Conservation (phyloP, 2,113 vertebrate genomes). For the Chascanopsetta lugubris region DNA sequence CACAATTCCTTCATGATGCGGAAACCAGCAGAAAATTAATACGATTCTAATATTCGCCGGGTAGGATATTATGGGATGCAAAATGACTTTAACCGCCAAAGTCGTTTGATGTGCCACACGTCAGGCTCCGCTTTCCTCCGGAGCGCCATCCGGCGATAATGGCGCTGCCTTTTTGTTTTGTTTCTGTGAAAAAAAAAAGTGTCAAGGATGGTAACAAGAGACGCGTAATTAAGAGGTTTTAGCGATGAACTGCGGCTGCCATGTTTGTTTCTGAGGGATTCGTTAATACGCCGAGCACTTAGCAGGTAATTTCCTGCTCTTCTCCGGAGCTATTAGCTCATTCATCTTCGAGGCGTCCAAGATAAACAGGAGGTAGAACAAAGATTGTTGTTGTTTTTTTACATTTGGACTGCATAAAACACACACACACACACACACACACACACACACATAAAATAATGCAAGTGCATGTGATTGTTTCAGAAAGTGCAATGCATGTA, state of each 20-base stretch:
- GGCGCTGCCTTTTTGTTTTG: constrained; percentile 39
- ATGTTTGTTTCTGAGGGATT: constrained; percentile 48
- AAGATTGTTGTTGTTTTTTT: neutral
- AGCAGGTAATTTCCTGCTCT: constrained; percentile 24
- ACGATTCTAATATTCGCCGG: constrained; percentile 40
- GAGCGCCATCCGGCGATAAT: constrained; percentile 22
- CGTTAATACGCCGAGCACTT: constrained; percentile 29
- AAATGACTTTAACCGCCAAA: constrained; percentile 50
- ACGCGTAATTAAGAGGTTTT: constrained; percentile 38
- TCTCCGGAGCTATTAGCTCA: constrained; percentile 23
- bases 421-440: neutral
- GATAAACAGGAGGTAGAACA: constrained; percentile 10
- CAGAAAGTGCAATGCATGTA: neutral
- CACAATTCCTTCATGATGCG: constrained; percentile 19
- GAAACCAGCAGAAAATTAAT: constrained; percentile 25
- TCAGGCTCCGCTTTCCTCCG: constrained; percentile 20
- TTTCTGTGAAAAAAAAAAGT: too few species aligned
- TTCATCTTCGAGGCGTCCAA: constrained; percentile 4
- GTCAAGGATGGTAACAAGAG: too few species aligned
- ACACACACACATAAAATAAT: neutral
- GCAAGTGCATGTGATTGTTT: neutral
- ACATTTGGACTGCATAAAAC: constrained; percentile 2
- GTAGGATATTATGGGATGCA: constrained; percentile 47
- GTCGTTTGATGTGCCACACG: constrained; percentile 42
- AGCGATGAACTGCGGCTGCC: constrained; percentile 23